phyloP scores from a whole-genome alignment of 2,888 invertebrate genomes.

The Linnaemya vulpina region DNA sequence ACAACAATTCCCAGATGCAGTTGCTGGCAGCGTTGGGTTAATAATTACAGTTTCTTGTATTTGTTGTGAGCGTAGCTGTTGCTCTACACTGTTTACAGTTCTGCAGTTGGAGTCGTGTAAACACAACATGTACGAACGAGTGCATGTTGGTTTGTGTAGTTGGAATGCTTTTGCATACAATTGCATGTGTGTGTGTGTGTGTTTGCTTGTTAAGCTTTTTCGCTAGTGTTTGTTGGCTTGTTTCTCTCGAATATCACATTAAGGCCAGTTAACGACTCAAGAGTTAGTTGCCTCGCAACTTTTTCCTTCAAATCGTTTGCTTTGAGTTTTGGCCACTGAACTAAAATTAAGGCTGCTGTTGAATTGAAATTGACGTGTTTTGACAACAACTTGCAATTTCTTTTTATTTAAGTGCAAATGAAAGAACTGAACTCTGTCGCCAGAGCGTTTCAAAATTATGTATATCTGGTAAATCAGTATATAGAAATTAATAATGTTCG shows the following conservation, averaged over 20 bases:
- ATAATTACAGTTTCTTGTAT: constrained; percentile 59
- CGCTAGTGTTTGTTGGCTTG: constrained; percentile 39
- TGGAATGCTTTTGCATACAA: background rate
- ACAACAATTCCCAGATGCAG: constrained; percentile 3
- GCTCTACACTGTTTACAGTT: constrained; percentile 34
- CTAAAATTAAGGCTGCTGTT: constrained; percentile 3
- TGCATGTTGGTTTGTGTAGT: constrained; percentile 49
- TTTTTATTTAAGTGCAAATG: too few relatives aligned
- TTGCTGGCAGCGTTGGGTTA: constrained; percentile 31
- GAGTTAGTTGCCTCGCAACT: constrained; percentile 54
- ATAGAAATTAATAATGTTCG: too few relatives aligned
- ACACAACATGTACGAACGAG: background rate
- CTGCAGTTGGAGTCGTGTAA: constrained; percentile 40
- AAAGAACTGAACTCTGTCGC: too few relatives aligned
- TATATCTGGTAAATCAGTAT: too few relatives aligned
- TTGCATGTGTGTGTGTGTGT: background rate
- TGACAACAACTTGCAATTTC: too few relatives aligned
- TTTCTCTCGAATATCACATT: constrained; percentile 65
- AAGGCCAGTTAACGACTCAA: constrained; percentile 47
- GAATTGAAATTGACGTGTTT: too few relatives aligned
- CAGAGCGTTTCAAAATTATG: too few relatives aligned
- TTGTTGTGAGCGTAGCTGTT: constrained; percentile 15
- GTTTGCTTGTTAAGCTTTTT: background rate
- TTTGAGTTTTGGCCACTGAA: too few relatives aligned
- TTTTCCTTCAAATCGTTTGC: background rate